A percentile compares a stretch with the other conserved stretches of the same genome.
Evolutionary conservation across 1,140 invertebrate species (phyloP).

Genomic region (Bombus soroeensis): DNA sequence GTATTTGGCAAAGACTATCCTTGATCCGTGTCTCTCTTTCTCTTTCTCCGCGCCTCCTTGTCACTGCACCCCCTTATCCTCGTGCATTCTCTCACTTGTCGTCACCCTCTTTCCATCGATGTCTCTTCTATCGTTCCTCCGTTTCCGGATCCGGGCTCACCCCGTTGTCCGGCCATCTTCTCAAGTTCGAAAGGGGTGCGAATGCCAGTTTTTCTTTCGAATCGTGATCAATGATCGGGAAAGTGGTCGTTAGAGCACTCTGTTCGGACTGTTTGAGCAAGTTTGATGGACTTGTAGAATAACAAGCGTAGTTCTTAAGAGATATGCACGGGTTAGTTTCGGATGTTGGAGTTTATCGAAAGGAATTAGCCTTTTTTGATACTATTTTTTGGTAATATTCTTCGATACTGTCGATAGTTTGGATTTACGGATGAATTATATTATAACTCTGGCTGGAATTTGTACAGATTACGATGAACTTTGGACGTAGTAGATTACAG

Average conservation of each 20-base stretch:
- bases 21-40: constrained; percentile 81
- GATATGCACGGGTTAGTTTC: no score
- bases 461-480: no score
- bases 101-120: constrained; percentile 43
- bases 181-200: not conserved
- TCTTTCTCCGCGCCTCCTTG: constrained; percentile 69
- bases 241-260: not conserved
- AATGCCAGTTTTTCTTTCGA: not conserved
- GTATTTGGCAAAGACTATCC: constrained; percentile 84
- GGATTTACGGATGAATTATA: no score
- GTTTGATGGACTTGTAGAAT: not conserved
- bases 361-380: no score
- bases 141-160: not conserved
- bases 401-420: no score
- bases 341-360: no score
- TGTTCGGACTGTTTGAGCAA: not conserved
- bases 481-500: no score
- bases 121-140: constrained; percentile 43
- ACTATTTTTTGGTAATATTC: no score
- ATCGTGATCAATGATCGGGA: not conserved
- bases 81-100: constrained; percentile 68
- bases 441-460: no score
- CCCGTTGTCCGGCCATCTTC: not conserved
- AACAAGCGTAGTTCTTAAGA: not conserved
- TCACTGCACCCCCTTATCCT: constrained; percentile 64